Evolutionary conservation across 2,888 invertebrate genomes (phyloP), one percentile per base, ranked within the genome.

Genomic region (Formica aserva): DNA sequence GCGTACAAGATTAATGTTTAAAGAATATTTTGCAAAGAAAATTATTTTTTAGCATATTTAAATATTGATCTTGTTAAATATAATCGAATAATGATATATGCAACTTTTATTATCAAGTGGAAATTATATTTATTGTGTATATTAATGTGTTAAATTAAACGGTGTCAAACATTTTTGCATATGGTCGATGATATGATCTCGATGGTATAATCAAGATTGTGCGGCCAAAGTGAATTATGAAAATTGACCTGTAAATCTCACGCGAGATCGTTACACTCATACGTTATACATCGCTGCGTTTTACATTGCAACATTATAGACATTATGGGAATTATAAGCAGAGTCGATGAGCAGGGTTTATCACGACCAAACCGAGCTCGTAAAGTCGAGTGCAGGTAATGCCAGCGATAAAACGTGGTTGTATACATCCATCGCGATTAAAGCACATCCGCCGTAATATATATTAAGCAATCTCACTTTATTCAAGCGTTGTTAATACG

Each of bases 271-370:
- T 65, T 13, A 13, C n/a, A 66, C 26, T 66, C 18, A 6, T 66
- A 38, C 29, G 9, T 32, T 29, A 38, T 66, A 26, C 66, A 57
- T 77, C 55, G 15, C 55, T 67, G 38, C 29, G 6, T n/a, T 55
- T 66, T 18, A 38, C 76, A 35, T 13, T 29, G 22, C n/a, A 29
- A 45, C 26, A 22, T 76, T 52, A 22, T 41, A 55, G 66, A 77
- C 55, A 15, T 77, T 57, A 77, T n/a, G 41, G 41, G 66, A 77
- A 67, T 77, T 55, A 77, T 77, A 67, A 66, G 55, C 66, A 55
- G 76, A 77, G 52, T 66, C 76, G 26, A 22, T 63, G 63, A 63
- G 76, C 48, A 18, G 48, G 48, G 6, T 77, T 55, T 26, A 66
- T 77, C 52, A 66, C 38, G 35, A 15, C 11, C 35, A 48, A 35